Base-by-base conservation (phyloP, 2,797 vertebrate genomes). In the Thripadectes ignobilis region DNA sequence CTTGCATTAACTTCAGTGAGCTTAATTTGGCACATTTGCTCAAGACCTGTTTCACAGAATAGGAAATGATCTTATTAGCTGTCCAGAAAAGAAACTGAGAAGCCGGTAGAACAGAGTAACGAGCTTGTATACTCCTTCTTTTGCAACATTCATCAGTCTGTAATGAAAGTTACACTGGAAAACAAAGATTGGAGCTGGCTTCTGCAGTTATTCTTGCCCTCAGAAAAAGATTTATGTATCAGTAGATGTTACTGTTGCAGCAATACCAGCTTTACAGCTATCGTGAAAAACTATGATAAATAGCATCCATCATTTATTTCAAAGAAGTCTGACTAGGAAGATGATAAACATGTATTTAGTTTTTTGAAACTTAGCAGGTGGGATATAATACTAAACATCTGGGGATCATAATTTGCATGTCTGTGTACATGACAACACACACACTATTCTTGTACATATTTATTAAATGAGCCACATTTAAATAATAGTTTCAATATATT, bases 161-260 rank as follows among this genome's bases (percentile, higher is more conserved):
- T 66, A 96, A 94, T 75, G 62, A 93, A 91, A 88, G n/a, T 91
- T 48, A 48, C 29, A 54, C 7, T 27, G 61, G 39, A 88, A 95
- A 95, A 92, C 61, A 75, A 91, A 83, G 54, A 88, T 7, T 10
- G 1, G 76, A 85, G 30, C 27, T 88, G 66, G 61, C 38, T 91
- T 87, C 52, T 71, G 52, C 67, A 85, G 88, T 69, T 87, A 63
- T 30, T 88, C 63, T 74, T 55, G 27, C 51, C 26, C 58, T 92
- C 41, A 55, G 29, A 82, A 79, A 79, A 93, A 72, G n/a, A 89
- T 91, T 85, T 78, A 83, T 49, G 29, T 23, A 81, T 48, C 66
- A 83, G 39, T 66, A 94, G 57, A 85, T 68, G 57, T 14, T 58
- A 54, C 0, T 0, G 58, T 34, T 91, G 39, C 58, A 92, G 81